These are phyloP conservation scores for Pelecanoides urinatrix DNA, from an alignment of 2,113 vertebrate species.

Conservation along the genomic window DNA sequence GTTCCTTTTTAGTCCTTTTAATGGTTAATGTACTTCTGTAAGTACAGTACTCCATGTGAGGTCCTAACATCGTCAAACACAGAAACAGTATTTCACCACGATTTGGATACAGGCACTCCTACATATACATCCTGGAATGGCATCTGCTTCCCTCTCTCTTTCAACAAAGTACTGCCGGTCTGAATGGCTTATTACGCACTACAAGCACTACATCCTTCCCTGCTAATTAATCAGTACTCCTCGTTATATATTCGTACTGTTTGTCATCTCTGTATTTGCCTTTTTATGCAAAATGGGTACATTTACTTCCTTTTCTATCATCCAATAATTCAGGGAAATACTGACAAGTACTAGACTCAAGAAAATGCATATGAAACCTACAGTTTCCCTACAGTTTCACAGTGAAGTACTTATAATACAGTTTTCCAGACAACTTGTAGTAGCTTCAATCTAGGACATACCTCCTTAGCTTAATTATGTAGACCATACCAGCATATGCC, in stretches of 20 bases:
- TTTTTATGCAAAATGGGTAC: neutral
- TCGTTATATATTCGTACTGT: neutral
- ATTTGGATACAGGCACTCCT: neutral
- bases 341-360: neutral
- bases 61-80: neutral
- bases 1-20: neutral
- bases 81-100: neutral
- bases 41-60: neutral
- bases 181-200: neutral
- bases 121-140: accelerated
- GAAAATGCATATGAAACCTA: neutral
- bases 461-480: neutral
- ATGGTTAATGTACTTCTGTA: neutral
- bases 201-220: neutral
- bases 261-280: neutral
- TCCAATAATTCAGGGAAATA: neutral
- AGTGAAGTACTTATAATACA: neutral
- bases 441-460: neutral
- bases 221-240: neutral
- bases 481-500: accelerated
- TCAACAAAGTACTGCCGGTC: neutral
- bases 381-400: neutral
- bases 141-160: neutral
- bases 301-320: neutral
- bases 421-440: neutral